These are phyloP conservation scores for Nomada lathburiana DNA, from an alignment of 2,888 invertebrate genomes.

Conservation along the genomic window DNA sequence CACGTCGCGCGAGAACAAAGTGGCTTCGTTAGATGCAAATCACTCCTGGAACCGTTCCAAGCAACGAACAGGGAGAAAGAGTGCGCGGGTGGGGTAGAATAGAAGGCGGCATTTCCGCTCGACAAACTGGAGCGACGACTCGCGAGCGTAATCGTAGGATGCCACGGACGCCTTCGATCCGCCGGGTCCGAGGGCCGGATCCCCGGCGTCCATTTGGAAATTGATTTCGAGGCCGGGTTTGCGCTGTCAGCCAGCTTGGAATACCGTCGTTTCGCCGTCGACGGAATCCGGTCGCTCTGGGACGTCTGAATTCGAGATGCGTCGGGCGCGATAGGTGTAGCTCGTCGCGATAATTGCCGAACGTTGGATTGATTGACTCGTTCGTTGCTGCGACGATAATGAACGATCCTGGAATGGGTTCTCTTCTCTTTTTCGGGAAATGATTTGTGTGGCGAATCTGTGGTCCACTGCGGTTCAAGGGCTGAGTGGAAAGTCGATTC, in stretches of 20 bases:
- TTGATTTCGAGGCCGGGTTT: constrained; percentile 22
- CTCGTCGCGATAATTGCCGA: background rate
- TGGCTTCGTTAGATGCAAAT: constrained; percentile 74
- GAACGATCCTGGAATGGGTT: too few relatives aligned
- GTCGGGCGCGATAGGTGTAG: constrained; percentile 5
- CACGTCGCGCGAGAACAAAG: constrained; percentile 64
- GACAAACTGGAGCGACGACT: constrained; percentile 61
- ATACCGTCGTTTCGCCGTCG: constrained; percentile 30
- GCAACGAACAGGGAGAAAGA: constrained; percentile 2
- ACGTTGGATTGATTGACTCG: background rate
- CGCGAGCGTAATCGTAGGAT: constrained; percentile 36
- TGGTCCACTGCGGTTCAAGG: too few relatives aligned
- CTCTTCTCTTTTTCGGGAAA: too few relatives aligned
- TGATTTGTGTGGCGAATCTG: too few relatives aligned
- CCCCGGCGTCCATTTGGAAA: constrained; percentile 23
- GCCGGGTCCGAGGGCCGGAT: background rate
- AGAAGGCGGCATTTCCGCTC: constrained; percentile 65
- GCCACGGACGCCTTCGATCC: constrained; percentile 39
- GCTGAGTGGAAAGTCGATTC: too few relatives aligned
- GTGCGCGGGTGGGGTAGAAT: constrained; percentile 37
- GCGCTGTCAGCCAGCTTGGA: constrained; percentile 23
- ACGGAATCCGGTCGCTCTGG: constrained; percentile 23
- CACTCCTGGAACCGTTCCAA: constrained; percentile 70
- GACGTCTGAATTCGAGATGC: constrained; percentile 21
- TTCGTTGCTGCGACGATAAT: background rate